These are phyloP conservation scores for Ia io DNA, from an alignment of 2,113 vertebrate genomes.

Conservation along the genomic window DNA sequence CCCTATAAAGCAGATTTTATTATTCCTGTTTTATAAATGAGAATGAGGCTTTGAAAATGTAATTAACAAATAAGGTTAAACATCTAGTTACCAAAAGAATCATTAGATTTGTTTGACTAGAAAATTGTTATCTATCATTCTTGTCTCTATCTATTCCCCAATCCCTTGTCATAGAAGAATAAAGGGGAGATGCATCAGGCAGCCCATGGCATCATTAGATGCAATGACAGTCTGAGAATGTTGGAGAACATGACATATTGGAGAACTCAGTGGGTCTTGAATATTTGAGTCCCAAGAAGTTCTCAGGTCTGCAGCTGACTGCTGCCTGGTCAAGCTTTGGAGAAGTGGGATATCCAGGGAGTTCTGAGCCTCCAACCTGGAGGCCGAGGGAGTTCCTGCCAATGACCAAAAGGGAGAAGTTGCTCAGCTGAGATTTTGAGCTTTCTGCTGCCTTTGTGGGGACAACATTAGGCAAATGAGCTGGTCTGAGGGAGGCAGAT, in stretches of 20 bases:
- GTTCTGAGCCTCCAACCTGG: background rate
- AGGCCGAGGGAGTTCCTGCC: background rate
- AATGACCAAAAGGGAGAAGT: background rate
- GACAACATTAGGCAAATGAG: constrained; percentile 71
- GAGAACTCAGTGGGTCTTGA: background rate
- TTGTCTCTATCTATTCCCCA: background rate
- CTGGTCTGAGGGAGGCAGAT: constrained; percentile 68
- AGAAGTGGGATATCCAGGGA: background rate
- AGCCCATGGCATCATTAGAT: fast-evolving
- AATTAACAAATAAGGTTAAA: background rate
- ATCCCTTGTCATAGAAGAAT: background rate
- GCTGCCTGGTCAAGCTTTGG: background rate
- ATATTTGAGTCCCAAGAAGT: background rate
- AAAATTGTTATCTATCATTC: background rate
- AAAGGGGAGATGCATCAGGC: background rate
- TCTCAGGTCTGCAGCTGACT: background rate
- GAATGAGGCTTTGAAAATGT: background rate
- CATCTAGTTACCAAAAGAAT: background rate
- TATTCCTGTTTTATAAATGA: background rate
- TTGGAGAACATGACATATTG: background rate
- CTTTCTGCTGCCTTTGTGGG: background rate
- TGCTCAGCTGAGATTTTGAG: background rate
- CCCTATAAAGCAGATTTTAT: background rate
- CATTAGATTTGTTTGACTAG: background rate
- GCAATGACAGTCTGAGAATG: background rate